A percentile compares a stretch with the other conserved stretches of the same genome.
Conservation (phyloP, 1,140 invertebrate genomes). For the Aradophagus sp. region DNA sequence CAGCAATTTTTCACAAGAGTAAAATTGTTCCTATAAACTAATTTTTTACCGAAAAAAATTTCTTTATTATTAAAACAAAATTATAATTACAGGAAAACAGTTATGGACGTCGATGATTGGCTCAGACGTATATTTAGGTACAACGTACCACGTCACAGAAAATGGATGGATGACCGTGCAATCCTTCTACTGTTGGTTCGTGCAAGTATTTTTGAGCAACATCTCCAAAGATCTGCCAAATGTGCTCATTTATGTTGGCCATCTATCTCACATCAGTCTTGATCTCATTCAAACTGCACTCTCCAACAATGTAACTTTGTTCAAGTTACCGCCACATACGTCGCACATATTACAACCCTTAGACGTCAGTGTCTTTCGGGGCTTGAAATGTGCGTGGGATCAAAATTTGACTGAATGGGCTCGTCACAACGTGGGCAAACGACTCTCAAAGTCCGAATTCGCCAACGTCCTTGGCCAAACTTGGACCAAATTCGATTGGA, state of each 20-base stretch:
- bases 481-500: conserved; percentile 7
- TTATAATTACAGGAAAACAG: too few species aligned
- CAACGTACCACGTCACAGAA: too few species aligned
- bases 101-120: too few species aligned
- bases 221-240: not conserved
- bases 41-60: too few species aligned
- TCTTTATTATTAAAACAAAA: too few species aligned
- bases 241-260: conserved; percentile 13
- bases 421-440: conserved; percentile 9
- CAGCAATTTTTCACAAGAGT: too few species aligned
- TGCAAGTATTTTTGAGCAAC: conserved; percentile 4
- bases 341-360: conserved; percentile 12
- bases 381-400: conserved; percentile 11
- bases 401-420: not conserved
- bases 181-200: conserved; percentile 9
- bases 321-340: conserved; percentile 19
- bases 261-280: conserved; percentile 11
- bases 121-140: too few species aligned
- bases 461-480: conserved; percentile 2
- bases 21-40: too few species aligned
- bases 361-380: conserved; percentile 5
- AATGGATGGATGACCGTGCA: not conserved
- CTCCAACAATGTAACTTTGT: conserved; percentile 6
- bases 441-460: conserved; percentile 6
- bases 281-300: conserved; percentile 1